phyloP scores from a whole-genome alignment of 2,113 vertebrate genomes.

The Anolis carolinensis region DNA sequence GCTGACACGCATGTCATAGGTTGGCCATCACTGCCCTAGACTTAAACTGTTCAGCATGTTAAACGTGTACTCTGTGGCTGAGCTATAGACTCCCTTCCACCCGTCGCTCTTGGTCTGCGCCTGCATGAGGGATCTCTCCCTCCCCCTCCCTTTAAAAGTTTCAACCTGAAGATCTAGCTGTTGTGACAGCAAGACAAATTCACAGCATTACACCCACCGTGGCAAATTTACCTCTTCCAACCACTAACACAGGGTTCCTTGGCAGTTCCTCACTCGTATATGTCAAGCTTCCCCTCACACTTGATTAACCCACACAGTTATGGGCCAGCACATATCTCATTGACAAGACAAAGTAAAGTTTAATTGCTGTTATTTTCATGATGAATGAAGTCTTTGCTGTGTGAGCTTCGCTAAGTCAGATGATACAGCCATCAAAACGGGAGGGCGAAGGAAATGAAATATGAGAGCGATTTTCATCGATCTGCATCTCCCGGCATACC shows the following conservation, averaged over 20 bases:
- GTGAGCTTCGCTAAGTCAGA: slow-evolving; percentile 66
- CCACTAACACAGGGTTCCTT: slow-evolving; percentile 45
- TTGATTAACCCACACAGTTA: slow-evolving; percentile 71
- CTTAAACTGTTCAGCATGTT: background rate
- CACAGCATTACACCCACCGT: slow-evolving; percentile 44
- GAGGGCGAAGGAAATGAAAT: slow-evolving; percentile 68
- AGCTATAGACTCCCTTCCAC: background rate
- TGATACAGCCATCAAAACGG: slow-evolving; percentile 66
- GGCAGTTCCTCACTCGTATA: slow-evolving; percentile 45
- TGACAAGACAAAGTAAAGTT: slow-evolving; percentile 73
- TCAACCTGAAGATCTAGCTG: slow-evolving; percentile 34
- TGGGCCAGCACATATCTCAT: slow-evolving; percentile 60
- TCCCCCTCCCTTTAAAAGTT: slow-evolving; percentile 18
- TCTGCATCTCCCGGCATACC: slow-evolving; percentile 34
- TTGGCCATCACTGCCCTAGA: too few species aligned
- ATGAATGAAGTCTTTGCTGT: slow-evolving; percentile 66
- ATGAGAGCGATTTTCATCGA: slow-evolving; percentile 68
- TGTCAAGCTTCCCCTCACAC: slow-evolving; percentile 56
- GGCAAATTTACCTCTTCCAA: slow-evolving; percentile 55
- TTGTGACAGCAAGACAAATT: slow-evolving; percentile 52
- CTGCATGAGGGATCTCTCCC: accelerated
- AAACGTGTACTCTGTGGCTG: background rate
- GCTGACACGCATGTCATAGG: too few species aligned
- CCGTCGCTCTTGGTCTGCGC: accelerated
- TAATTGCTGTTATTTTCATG: slow-evolving; percentile 76